These are phyloP conservation scores for Artemisiospiza belli DNA, from an alignment of 2,113 vertebrate genomes.

Conservation along the genomic window DNA sequence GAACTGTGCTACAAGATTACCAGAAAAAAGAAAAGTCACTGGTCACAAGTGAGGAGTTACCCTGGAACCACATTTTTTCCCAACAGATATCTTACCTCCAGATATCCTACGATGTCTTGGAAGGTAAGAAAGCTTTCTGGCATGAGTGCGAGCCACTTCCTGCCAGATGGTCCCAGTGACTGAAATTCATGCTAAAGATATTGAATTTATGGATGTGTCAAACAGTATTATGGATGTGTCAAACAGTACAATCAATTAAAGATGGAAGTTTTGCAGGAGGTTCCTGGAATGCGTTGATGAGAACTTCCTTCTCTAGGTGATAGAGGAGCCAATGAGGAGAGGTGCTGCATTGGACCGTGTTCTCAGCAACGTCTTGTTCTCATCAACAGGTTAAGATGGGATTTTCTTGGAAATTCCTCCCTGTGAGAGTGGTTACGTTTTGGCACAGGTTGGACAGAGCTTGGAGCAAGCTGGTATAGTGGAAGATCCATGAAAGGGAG, in stretches of 20 bases:
- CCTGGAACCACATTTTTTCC: background rate
- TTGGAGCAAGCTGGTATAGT: rapidly evolving
- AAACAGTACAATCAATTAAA: background rate
- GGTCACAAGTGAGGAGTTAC: background rate
- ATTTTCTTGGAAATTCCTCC: background rate
- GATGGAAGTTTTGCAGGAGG: background rate
- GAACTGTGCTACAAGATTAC: background rate
- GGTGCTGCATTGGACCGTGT: background rate
- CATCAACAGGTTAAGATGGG: background rate
- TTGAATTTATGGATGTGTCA: background rate
- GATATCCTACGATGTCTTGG: background rate
- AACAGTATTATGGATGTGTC: background rate
- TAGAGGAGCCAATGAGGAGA: background rate
- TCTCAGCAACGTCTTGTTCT: background rate
- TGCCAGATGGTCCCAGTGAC: background rate
- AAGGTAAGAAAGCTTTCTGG: background rate
- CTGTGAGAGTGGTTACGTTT: background rate
- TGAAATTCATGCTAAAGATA: background rate
- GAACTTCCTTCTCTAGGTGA: background rate
- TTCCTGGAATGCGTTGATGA: background rate
- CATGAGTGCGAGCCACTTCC: background rate
- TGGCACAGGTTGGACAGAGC: background rate
- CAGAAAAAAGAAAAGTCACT: background rate
- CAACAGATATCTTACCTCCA: background rate
- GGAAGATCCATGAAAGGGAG: background rate